These are phyloP conservation scores for Pangasianodon gigas DNA, from an alignment of 2,113 vertebrate genomes.

Conservation along the genomic window DNA sequence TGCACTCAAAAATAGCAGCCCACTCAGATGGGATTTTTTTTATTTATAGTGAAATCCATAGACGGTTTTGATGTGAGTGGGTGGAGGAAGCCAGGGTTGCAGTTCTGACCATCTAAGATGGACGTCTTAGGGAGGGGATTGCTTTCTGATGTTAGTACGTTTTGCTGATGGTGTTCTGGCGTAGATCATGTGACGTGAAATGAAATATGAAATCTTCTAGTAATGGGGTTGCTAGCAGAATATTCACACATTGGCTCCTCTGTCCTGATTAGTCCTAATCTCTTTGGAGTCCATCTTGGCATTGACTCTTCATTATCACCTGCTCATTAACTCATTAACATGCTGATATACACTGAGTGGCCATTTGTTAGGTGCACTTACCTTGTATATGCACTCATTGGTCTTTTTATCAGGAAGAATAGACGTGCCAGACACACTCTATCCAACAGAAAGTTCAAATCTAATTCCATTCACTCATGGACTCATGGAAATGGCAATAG, in stretches of 20 bases:
- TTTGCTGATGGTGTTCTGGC: not conserved
- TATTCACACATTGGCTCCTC: not conserved
- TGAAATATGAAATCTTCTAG: not conserved
- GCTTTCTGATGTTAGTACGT: not conserved
- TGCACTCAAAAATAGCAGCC: slow-evolving; percentile 26
- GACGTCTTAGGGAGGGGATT: not conserved
- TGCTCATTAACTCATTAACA: not conserved
- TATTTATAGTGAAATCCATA: not conserved
- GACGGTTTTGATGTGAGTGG: slow-evolving; percentile 3
- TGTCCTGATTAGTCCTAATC: not conserved
- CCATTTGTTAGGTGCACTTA: not conserved
- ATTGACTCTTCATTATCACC: not conserved
- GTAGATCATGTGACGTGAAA: not conserved
- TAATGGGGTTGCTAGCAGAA: not conserved
- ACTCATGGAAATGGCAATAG: not conserved
- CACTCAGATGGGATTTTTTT: slow-evolving; percentile 11
- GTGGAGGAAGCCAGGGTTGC: slow-evolving; percentile 2
- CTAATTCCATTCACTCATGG: not conserved
- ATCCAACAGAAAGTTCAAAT: not conserved
- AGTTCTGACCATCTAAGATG: slow-evolving; percentile 15
- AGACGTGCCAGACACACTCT: not conserved
- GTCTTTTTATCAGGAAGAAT: slow-evolving; percentile 1
- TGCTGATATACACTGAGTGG: not conserved
- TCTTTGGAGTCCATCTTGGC: not conserved
- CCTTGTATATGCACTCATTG: not conserved